These are phyloP conservation scores for Drosophila kikkawai DNA, from an alignment of 1,140 invertebrate genomes.

Conservation along the genomic window DNA sequence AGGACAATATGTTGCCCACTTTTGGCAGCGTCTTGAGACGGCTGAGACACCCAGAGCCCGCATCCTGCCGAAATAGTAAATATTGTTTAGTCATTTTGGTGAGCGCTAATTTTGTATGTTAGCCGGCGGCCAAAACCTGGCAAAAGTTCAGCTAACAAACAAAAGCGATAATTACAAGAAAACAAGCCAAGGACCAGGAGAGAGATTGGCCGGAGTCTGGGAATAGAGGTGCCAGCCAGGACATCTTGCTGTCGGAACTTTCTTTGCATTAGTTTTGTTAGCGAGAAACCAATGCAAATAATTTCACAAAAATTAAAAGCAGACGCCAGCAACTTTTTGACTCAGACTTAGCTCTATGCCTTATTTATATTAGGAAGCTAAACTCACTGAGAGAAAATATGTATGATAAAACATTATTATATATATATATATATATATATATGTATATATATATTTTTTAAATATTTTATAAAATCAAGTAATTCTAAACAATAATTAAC, in stretches of 20 bases:
- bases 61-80: slow-evolving; percentile 56
- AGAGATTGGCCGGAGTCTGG: not conserved
- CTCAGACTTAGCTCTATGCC: slow-evolving; percentile 13
- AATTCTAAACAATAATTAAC: not conserved
- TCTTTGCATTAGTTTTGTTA: slow-evolving; percentile 60
- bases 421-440: fast-evolving
- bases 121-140: slow-evolving; percentile 72
- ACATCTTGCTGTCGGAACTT: slow-evolving; percentile 37
- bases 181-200: slow-evolving; percentile 53
- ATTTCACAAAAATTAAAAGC: slow-evolving; percentile 80
- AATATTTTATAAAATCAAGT: too few relatives aligned
- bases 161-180: slow-evolving; percentile 84
- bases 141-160: slow-evolving; percentile 81
- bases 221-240: slow-evolving; percentile 21
- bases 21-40: slow-evolving; percentile 51
- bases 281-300: slow-evolving; percentile 72
- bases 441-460: too few relatives aligned
- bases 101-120: slow-evolving; percentile 80
- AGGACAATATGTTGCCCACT: slow-evolving; percentile 79
- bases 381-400: slow-evolving; percentile 2
- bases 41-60: slow-evolving; percentile 10
- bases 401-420: too few relatives aligned
- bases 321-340: slow-evolving; percentile 57
- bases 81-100: slow-evolving; percentile 81
- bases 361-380: slow-evolving; percentile 58